Evolutionary conservation across 2,888 invertebrate genomes (phyloP), one percentile per base, ranked within the genome.

Genomic region (Thera britannica): DNA sequence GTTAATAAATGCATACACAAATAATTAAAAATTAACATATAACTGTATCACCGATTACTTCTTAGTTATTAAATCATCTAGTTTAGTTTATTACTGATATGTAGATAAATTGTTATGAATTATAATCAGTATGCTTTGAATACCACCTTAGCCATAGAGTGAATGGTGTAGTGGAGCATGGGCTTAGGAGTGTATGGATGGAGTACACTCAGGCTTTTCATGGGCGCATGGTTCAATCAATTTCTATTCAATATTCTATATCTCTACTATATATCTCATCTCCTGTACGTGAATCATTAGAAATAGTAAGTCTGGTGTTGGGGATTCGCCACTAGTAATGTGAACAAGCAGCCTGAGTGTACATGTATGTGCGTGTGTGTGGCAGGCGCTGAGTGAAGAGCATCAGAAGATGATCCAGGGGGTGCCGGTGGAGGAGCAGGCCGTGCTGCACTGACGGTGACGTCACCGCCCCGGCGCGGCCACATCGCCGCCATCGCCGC

Each of bases 311-410:
- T 60, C 58, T 62, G 70, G n/a, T 56, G 52, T 67, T 60, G 55
- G 34, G 44, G 46, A 11, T 57, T 41, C 41, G 7, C 5, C 41
- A 34, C 5, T 2, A 3, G 38, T 8, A 3, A 12, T 62, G 12
- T 12, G 11, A 34, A 6, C 55, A 23, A 35, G 4, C 48, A 41
- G 76, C 69, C 74, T 73, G 74, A 75, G 77, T 77, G 88, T 72
- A 72, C 68, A 73, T 69, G 78, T 79, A 80, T 75, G 73, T 65
- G 78, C 76, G 80, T 70, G 77, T 79, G 83, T 81, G 81, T 78
- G 81, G 74, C 88, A 97, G 97, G 97, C 96, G 86, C 95, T 98
- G 90, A 97, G 97, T 95, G 96, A 95, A 84, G 96, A 97, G 82
- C 97, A 98, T 91, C 96, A 96, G 92, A 97, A 96, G 93, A 94